phyloP scores from a whole-genome alignment of 2,888 invertebrate species.

The Ochropleura leucogaster region DNA sequence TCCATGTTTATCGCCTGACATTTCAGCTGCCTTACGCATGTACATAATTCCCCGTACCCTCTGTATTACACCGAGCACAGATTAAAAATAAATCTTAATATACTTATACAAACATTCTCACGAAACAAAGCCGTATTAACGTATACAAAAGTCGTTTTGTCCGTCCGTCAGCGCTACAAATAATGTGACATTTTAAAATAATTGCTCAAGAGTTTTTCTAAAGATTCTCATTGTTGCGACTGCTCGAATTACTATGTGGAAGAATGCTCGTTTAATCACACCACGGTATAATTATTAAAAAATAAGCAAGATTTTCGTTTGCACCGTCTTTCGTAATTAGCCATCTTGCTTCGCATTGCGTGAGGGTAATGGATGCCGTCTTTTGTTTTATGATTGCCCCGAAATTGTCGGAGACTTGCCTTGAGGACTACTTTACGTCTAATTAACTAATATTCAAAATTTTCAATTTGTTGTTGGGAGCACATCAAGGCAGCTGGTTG shows the following conservation, averaged over 20 bases:
- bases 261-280: conserved; percentile 67
- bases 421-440: conserved; percentile 32
- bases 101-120: conserved; percentile 67
- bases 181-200: conserved; percentile 80
- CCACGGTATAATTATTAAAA: conserved; percentile 61
- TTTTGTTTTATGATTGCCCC: conserved; percentile 49
- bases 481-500: background rate
- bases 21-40: conserved; percentile 48
- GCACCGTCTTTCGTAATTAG: conserved; percentile 54
- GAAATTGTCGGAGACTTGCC: conserved; percentile 54
- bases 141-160: conserved; percentile 55
- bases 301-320: conserved; percentile 60
- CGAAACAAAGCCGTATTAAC: conserved; percentile 67
- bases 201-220: conserved; percentile 68
- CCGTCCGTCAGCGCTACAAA: conserved; percentile 66
- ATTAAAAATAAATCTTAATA: conserved; percentile 66
- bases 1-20: conserved; percentile 54
- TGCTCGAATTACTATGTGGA: conserved; percentile 66
- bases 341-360: conserved; percentile 45
- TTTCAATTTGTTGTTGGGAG: conserved; percentile 33
- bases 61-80: conserved; percentile 48
- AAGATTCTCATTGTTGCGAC: conserved; percentile 68
- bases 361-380: conserved; percentile 56
- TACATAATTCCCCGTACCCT: conserved; percentile 48
- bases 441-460: conserved; percentile 44